Base-by-base conservation (phyloP, 1,140 invertebrate genomes). In the Drosophila gunungcola region DNA sequence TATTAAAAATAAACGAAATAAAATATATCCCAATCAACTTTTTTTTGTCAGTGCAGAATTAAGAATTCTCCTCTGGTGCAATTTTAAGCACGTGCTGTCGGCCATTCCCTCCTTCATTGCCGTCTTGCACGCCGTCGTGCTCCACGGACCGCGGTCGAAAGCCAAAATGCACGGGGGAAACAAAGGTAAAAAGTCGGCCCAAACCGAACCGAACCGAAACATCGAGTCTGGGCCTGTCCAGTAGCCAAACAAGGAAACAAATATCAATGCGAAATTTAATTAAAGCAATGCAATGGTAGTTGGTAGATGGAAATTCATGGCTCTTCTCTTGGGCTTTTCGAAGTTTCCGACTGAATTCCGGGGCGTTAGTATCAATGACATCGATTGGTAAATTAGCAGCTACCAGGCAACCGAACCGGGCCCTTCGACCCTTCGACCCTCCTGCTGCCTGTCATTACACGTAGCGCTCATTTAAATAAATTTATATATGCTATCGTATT, bases 391-490 rank as follows among this genome's bases (percentile, higher is more conserved):
- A 52, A 84, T 83, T 84, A 83, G 80, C 60, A 72, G 80, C 60
- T 77, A 58, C 21, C 64, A 54, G 63, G 49, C 49, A 36, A 36
- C 29, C 29, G n/a, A 12, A 7, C 41, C 5, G 12, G 11, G 2
- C 21, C 1, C 42, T 10, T 3, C 27, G 12, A 42, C 10, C 7
- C 45, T 61, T 36, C 42, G 54, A 11, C 21, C 51, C 57, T 42
- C 41, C 7, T 16, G 38, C 54, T 51, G 36, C 41, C 67, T 29
- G 58, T 53, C 78, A 81, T 86, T 78, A 81, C 82, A 85, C 81
- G 81, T 86, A 57, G 73, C 58, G 52, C 81, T 81, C 81, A 85
- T 85, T 85, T 86, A 86, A 85, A 85, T 86, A 81, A 86, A 85
- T 85, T 81, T 86, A 86, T 32, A 53, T 67, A 43, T 45, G 27